Percentiles rank a stretch among this genome's conserved stretches.
Evolutionary conservation across 2,113 vertebrate genomes (phyloP).

Genomic region (Malaclemys terrapin): DNA sequence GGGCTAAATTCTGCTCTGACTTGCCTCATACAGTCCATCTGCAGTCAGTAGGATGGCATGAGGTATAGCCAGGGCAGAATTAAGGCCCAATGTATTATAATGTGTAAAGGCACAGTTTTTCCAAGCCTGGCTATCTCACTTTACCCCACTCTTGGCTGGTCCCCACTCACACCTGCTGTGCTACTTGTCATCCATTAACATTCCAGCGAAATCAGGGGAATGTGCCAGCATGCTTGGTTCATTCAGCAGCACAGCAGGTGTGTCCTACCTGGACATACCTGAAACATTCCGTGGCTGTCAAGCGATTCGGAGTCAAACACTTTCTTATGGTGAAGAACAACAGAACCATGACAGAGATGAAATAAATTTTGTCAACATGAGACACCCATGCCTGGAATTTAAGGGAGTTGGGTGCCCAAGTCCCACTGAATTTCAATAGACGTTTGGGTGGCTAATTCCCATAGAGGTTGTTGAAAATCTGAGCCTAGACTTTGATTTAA

Average conservation of each 20-base stretch:
- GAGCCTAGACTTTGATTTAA: neutral
- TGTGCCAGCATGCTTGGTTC: rapidly evolving
- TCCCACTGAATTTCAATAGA: neutral
- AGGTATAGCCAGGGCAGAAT: neutral
- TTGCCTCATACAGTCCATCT: neutral
- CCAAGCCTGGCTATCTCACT: neutral
- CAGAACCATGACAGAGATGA: neutral
- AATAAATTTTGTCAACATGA: neutral
- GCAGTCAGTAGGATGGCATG: neutral
- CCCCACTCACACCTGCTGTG: neutral
- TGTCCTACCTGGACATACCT: neutral
- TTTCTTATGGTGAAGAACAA: neutral
- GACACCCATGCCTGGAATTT: neutral
- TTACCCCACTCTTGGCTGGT: neutral
- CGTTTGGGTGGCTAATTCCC: neutral
- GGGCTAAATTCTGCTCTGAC: neutral
- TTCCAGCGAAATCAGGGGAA: neutral
- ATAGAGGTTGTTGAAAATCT: neutral
- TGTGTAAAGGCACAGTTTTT: neutral
- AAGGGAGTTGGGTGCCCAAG: neutral
- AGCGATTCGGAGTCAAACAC: neutral
- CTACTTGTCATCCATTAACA: neutral
- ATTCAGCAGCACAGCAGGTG: neutral
- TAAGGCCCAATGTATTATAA: neutral
- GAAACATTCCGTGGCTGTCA: neutral